Percentiles rank a stretch among this genome's conserved stretches.
Conservation (phyloP, 2,113 vertebrate species). For the Chiloscyllium plagiosum region DNA sequence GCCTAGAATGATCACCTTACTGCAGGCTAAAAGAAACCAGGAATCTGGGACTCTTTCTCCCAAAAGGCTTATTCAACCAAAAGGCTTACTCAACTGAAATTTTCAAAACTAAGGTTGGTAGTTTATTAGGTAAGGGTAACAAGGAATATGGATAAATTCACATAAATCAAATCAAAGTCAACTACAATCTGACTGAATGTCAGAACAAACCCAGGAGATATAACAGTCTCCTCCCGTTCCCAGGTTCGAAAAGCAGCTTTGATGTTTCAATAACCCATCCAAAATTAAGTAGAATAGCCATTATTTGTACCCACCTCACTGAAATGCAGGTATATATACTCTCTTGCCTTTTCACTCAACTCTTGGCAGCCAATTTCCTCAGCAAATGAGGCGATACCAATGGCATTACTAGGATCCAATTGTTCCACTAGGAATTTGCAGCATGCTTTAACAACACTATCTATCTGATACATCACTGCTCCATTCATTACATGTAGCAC, state of each 20-base stretch:
- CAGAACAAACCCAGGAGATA: not conserved
- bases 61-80: not conserved
- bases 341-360: conserved; percentile 79
- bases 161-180: not conserved
- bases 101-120: not conserved
- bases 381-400: conserved; percentile 88
- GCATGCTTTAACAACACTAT: conserved; percentile 87
- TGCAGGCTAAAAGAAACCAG: not conserved
- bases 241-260: not conserved
- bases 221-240: not conserved
- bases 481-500: conserved; percentile 91
- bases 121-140: not conserved
- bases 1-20: not conserved
- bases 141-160: not conserved
- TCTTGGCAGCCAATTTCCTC: conserved; percentile 83
- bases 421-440: conserved; percentile 83
- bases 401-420: conserved; percentile 92
- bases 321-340: conserved; percentile 93
- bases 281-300: not conserved
- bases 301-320: conserved; percentile 64
- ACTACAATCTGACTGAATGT: not conserved
- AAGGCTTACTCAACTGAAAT: not conserved
- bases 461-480: conserved; percentile 93
- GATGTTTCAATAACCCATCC: not conserved
- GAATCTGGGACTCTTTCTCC: not conserved